Percentiles rank a stretch among this genome's conserved stretches.
Conservation (phyloP, 2,888 invertebrate species). For the Nipponacmea schrenckii region DNA sequence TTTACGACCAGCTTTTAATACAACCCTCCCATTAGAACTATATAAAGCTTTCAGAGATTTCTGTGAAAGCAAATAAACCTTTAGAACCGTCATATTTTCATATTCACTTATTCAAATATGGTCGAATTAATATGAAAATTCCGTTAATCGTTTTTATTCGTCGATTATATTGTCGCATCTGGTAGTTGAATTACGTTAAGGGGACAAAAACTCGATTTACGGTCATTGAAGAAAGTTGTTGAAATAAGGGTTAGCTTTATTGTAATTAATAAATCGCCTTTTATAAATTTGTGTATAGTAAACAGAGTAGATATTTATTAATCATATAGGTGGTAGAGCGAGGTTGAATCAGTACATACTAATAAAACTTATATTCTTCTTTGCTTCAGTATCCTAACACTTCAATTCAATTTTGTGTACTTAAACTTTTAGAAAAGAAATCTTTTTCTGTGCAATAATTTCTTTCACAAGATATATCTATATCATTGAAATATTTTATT, state of each 20-base stretch:
- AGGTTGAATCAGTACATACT: background rate
- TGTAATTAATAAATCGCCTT: constrained; percentile 4
- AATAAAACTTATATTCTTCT: background rate
- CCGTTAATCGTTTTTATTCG: constrained; percentile 3
- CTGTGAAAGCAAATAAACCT: constrained; percentile 1
- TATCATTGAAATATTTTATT: too few species aligned
- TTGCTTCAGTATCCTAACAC: too few species aligned
- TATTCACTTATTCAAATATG: constrained; percentile 2
- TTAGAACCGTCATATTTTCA: background rate
- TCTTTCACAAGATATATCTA: too few species aligned
- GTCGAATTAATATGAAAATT: constrained; percentile 1
- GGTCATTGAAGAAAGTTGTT: too few species aligned
- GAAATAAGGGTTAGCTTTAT: background rate
- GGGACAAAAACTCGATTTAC: background rate
- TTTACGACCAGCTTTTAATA: background rate
- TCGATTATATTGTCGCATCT: background rate
- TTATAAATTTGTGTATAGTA: background rate
- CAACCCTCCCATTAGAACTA: constrained; percentile 1
- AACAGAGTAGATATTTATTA: background rate
- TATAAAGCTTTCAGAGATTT: background rate
- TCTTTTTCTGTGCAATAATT: too few species aligned
- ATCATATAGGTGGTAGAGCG: background rate
- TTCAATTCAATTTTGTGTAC: too few species aligned
- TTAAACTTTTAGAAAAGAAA: too few species aligned
- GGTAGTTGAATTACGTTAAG: constrained; percentile 1